Base-by-base conservation (phyloP, 92 coral and sea anemone genomes). In the Umimayanthus kanabou region DNA sequence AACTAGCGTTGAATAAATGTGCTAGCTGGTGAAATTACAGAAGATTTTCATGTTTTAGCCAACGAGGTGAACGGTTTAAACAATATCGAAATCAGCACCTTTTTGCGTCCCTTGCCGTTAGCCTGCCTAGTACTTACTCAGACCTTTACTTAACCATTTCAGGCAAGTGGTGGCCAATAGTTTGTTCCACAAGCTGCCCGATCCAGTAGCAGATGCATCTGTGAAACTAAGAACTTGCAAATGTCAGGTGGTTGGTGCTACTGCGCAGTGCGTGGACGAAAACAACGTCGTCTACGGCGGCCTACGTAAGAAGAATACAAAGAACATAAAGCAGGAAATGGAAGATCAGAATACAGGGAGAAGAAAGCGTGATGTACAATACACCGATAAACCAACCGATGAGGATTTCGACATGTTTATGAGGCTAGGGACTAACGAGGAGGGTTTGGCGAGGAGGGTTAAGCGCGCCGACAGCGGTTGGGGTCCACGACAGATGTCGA, bases 401-500 rank as follows among this genome's bases (percentile, higher is more conserved):
- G 85, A 81, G 40, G 85, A 81, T 61, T 81, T 81, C 23, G 85
- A 81, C 9, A 65, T 39, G 85, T 81, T 81, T 61, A 81, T 66
- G 75, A 65, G 26, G 6, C 72, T 57, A 5, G 29, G 47, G 7
- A 55, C 40, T 39, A 8, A 57, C 25, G n/a, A 81, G 11, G n/a
- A 4, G 9, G 76, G 39, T 10, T 58, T 33, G 14, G 39, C 45
- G 23, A 80, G 8, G 37, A 81, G 85, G 9, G 50, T 39, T 22
- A 81, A 81, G 39, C 76, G 76, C 65, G 69, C 10, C 20, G 47
- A 80, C 0, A 58, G 39, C 42, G 29, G 53, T 23, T 81, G 85
- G 85, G 85, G 85, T 39, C 30, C 76, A 26, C 40, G 40, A 37
- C 58, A 23, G 42, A 90, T 93, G 89, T 89, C 96, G 2, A 65